Evolutionary conservation across 2,888 invertebrate genomes (phyloP).

Genomic region (Toxonevra muliebris): DNA sequence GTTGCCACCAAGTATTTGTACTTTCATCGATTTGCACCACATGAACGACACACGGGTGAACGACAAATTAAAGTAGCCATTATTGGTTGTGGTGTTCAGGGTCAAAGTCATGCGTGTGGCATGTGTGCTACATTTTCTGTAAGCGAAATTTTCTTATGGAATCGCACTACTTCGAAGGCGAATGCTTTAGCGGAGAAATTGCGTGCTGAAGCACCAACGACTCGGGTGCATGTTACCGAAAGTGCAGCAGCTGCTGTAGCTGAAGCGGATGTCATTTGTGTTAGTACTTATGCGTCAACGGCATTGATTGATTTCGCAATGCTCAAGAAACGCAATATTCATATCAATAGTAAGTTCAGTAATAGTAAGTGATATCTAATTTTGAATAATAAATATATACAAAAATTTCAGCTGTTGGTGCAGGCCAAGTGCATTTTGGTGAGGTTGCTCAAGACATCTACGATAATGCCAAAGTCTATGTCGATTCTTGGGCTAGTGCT

Average conservation of each 20-base stretch:
- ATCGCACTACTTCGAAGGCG: slow-evolving; percentile 64
- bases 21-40: slow-evolving; percentile 49
- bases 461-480: slow-evolving; percentile 66
- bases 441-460: slow-evolving; percentile 69
- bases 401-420: slow-evolving; percentile 69
- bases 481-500: slow-evolving; percentile 69
- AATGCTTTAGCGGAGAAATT: slow-evolving; percentile 57
- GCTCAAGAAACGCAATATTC: slow-evolving; percentile 67
- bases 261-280: slow-evolving; percentile 72
- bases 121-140: slow-evolving; percentile 66
- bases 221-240: slow-evolving; percentile 39
- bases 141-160: slow-evolving; percentile 69
- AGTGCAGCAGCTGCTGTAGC: slow-evolving; percentile 66
- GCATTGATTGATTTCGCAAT: slow-evolving; percentile 68
- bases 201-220: slow-evolving; percentile 1
- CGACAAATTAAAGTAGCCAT: slow-evolving; percentile 59
- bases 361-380: not conserved
- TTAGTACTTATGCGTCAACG: slow-evolving; percentile 68
- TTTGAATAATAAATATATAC: no score
- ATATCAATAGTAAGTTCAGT: slow-evolving; percentile 69
- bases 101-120: slow-evolving; percentile 66
- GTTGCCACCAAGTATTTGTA: slow-evolving; percentile 68
- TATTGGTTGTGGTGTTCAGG: slow-evolving; percentile 68
- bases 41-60: slow-evolving; percentile 39
- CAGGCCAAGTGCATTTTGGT: slow-evolving; percentile 64